Conservation (phyloP, 2,888 invertebrate genomes). For the Nemotelus pantherinus region DNA sequence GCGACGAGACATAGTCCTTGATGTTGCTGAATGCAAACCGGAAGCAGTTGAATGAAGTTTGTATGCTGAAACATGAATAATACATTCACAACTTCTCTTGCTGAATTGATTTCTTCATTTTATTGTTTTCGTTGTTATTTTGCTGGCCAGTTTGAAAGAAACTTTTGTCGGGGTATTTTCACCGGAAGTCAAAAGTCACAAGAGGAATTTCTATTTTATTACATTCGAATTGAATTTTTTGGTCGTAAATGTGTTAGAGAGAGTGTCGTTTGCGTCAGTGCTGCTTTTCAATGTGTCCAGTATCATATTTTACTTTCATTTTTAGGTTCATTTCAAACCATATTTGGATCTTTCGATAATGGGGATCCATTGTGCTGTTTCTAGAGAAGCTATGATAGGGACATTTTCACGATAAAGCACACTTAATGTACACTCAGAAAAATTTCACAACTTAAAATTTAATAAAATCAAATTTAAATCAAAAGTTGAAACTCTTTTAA, state of each 20-base stretch:
- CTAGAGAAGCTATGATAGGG: not conserved
- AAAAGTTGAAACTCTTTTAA: no score
- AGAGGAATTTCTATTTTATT: not conserved
- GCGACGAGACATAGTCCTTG: not conserved
- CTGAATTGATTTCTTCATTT: constrained; percentile 10
- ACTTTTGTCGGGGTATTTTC: not conserved
- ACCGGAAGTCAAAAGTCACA: constrained; percentile 1
- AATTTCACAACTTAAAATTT: no score
- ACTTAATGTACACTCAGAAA: no score
- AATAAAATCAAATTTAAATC: no score
- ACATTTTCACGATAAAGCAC: not conserved
- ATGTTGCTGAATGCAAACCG: not conserved
- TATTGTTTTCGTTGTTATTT: not conserved
- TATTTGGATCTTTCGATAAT: not conserved
- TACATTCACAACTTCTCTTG: not conserved
- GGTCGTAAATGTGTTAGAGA: not conserved
- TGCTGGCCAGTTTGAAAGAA: not conserved
- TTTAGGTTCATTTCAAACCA: not conserved
- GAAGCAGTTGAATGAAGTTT: not conserved
- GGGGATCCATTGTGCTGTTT: not conserved
- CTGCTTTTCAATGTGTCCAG: constrained; percentile 6
- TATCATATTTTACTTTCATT: not conserved
- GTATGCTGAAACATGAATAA: constrained; percentile 22
- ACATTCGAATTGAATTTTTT: constrained; percentile 17
- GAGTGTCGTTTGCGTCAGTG: not conserved